phyloP scores from a whole-genome alignment of 2,888 invertebrate genomes.

The Limenitis camilla region DNA sequence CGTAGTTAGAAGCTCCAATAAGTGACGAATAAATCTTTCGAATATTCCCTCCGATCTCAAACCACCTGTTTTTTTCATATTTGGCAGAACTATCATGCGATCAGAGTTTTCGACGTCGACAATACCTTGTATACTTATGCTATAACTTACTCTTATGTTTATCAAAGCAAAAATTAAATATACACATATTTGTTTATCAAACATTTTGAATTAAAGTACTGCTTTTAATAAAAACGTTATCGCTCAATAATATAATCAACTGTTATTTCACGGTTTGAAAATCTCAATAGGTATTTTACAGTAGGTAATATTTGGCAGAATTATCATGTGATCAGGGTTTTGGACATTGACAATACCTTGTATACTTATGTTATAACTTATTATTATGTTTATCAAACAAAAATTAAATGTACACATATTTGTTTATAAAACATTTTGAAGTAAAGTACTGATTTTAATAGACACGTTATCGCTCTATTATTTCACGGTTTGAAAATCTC shows the following conservation, averaged over 20 bases:
- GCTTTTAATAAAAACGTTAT: not conserved
- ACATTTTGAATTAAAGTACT: slow-evolving; percentile 3
- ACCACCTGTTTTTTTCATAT: slow-evolving; percentile 6
- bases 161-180: not conserved
- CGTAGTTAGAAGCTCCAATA: slow-evolving; percentile 35
- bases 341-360: slow-evolving; percentile 14
- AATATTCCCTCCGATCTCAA: slow-evolving; percentile 37
- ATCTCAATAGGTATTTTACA: slow-evolving; percentile 20
- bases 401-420: not conserved
- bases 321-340: slow-evolving; percentile 5
- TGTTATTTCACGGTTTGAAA: slow-evolving; percentile 23
- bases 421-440: slow-evolving; percentile 5
- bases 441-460: not conserved
- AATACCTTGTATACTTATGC: slow-evolving; percentile 15
- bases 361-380: slow-evolving; percentile 8
- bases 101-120: slow-evolving; percentile 9
- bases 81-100: slow-evolving; percentile 7
- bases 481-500: slow-evolving; percentile 24
- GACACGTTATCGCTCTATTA: not conserved
- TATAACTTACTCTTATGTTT: not conserved
- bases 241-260: not conserved
- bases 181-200: not conserved
- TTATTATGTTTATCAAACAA: not conserved
- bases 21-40: slow-evolving; percentile 38
- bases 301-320: not conserved